Evolutionary conservation across 1,140 invertebrate species (phyloP).

Genomic region (Apolygus lucorum): DNA sequence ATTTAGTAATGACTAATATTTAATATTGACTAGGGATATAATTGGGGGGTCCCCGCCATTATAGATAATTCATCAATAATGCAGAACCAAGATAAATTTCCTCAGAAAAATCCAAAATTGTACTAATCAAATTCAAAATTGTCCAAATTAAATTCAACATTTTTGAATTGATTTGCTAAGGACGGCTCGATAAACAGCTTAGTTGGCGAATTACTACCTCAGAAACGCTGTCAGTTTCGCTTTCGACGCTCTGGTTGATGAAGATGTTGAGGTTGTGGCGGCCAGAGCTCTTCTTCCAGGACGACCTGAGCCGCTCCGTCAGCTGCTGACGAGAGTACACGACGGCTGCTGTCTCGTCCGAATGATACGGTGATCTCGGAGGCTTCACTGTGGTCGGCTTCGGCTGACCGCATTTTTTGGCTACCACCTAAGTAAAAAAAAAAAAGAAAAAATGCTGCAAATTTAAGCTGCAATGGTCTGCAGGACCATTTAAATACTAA

Average conservation of each 20-base stretch:
- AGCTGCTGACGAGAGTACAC: slow-evolving; percentile 13
- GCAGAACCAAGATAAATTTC: no score
- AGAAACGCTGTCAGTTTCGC: slow-evolving; percentile 5
- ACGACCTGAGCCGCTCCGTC: slow-evolving; percentile 14
- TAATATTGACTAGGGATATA: no score
- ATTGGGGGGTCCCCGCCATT: no score
- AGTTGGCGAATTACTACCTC: slow-evolving; percentile 8
- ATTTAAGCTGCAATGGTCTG: no score
- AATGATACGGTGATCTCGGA: not conserved
- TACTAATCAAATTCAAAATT: no score
- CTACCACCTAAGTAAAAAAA: slow-evolving; percentile 18
- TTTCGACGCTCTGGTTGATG: slow-evolving; percentile 19
- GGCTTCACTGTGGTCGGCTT: slow-evolving; percentile 15
- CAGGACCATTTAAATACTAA: no score
- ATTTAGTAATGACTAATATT: no score
- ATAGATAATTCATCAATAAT: no score
- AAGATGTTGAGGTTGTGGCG: slow-evolving; percentile 24
- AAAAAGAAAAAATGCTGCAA: not conserved
- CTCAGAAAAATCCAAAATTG: no score
- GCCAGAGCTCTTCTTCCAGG: slow-evolving; percentile 21
- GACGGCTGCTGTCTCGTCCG: not conserved
- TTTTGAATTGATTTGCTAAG: not conserved
- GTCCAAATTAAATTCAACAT: no score
- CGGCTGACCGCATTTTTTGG: slow-evolving; percentile 24
- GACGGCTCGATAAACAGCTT: not conserved